Conservation (phyloP, 1,140 invertebrate species). For the Aplysia californica region DNA sequence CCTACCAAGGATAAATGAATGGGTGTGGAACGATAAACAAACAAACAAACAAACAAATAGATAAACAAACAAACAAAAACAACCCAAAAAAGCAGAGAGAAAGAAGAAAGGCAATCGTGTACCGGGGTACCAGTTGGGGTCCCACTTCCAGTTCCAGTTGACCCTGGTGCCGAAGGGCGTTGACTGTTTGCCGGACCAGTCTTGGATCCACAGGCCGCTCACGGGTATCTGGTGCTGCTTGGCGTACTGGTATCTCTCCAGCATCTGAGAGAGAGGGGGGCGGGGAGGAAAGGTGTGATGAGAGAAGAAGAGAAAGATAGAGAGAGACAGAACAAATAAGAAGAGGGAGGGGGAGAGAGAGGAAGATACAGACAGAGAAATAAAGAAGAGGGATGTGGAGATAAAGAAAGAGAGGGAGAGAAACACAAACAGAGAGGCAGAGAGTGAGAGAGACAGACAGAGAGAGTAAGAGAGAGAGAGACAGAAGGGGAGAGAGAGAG, state of each 20-base stretch:
- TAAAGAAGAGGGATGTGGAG: not conserved
- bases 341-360: not conserved
- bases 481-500: not conserved
- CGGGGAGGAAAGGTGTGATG: not conserved
- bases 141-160: conserved; percentile 70
- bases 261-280: conserved; percentile 46
- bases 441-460: not conserved
- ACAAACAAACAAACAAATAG: too few relatives aligned
- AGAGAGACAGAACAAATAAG: not conserved
- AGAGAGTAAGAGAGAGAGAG: not conserved
- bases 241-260: conserved; percentile 50
- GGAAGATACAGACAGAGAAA: not conserved
- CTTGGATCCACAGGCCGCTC: conserved; percentile 68
- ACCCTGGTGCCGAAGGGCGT: conserved; percentile 66
- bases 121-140: conserved; percentile 60
- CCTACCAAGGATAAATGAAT: too few relatives aligned
- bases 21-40: too few relatives aligned
- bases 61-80: too few relatives aligned
- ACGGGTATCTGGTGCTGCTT: conserved; percentile 53
- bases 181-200: conserved; percentile 66
- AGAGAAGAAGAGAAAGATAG: conserved; percentile 4
- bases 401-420: not conserved
- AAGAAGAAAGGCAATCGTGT: too few relatives aligned
- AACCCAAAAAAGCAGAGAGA: too few relatives aligned
- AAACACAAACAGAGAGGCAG: not conserved